These are phyloP conservation scores for Upupa epops DNA, from an alignment of 2,113 vertebrate genomes.

Conservation along the genomic window DNA sequence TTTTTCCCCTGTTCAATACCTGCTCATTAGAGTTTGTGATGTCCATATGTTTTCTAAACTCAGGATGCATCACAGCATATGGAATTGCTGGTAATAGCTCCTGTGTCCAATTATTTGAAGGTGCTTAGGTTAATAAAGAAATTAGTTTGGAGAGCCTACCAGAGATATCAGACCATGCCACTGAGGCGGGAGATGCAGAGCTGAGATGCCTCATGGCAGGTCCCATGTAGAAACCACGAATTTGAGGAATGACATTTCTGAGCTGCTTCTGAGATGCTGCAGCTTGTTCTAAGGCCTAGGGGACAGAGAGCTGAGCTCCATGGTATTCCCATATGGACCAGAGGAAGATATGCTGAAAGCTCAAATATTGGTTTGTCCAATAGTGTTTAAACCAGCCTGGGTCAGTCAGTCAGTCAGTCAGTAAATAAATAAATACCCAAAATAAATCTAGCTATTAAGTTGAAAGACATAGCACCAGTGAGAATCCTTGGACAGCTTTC, in stretches of 20 bases:
- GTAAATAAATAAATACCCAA: background rate
- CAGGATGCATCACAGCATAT: background rate
- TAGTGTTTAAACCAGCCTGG: background rate
- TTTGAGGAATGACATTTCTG: background rate
- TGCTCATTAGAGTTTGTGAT: conserved; percentile 8
- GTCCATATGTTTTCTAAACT: background rate
- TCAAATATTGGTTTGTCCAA: background rate
- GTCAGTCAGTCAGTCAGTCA: too few relatives aligned
- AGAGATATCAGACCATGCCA: background rate
- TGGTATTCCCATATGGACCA: background rate
- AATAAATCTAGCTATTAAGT: background rate
- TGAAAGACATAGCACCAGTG: background rate
- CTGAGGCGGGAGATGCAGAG: background rate
- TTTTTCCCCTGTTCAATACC: background rate
- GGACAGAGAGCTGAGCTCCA: background rate
- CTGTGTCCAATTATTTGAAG: background rate
- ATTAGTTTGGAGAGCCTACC: background rate
- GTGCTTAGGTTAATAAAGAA: background rate
- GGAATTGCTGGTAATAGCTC: background rate
- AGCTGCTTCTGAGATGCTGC: background rate
- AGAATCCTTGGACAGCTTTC: background rate
- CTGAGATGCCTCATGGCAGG: background rate
- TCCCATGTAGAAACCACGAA: background rate
- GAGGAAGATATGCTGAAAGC: background rate
- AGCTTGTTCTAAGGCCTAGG: background rate